Conservation (phyloP, 2,888 invertebrate species). For the Operophtera brumata region DNA sequence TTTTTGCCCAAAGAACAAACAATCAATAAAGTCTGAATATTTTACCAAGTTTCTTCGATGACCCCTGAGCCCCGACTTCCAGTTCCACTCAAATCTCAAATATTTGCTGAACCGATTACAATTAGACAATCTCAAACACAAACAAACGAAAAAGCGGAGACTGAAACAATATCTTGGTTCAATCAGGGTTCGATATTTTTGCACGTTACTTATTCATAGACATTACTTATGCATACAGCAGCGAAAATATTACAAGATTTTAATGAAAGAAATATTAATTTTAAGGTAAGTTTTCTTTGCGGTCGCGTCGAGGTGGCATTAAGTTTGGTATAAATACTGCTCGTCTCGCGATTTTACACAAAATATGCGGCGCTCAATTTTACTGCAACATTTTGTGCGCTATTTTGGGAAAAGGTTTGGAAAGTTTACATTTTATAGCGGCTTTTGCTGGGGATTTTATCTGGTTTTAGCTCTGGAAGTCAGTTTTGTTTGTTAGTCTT, state of each 20-base stretch:
- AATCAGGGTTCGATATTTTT: conserved; percentile 64
- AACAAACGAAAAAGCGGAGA: conserved; percentile 26
- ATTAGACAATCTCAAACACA: conserved; percentile 34
- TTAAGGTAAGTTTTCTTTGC: conserved; percentile 78
- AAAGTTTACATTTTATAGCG: conserved; percentile 7
- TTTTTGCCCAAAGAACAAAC: conserved; percentile 4
- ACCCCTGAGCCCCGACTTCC: conserved; percentile 22
- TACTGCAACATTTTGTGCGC: conserved; percentile 34
- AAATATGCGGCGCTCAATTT: conserved; percentile 46
- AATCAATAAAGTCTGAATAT: conserved; percentile 16
- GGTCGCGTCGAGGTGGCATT: conserved; percentile 62
- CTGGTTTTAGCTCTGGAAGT: background rate
- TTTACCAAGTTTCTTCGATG: conserved; percentile 24
- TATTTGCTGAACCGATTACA: conserved; percentile 34
- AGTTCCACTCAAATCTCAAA: conserved; percentile 21
- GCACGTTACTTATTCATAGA: conserved; percentile 76
- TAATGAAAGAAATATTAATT: conserved; percentile 82
- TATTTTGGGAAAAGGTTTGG: conserved; percentile 14
- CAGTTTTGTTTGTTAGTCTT: background rate
- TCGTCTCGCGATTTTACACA: conserved; percentile 19
- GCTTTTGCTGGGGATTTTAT: background rate
- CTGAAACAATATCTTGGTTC: conserved; percentile 40
- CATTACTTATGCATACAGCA: conserved; percentile 82
- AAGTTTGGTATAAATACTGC: conserved; percentile 51
- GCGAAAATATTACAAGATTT: conserved; percentile 81